Conservation (phyloP, 2,888 invertebrate genomes). For the Drosophila recens region DNA sequence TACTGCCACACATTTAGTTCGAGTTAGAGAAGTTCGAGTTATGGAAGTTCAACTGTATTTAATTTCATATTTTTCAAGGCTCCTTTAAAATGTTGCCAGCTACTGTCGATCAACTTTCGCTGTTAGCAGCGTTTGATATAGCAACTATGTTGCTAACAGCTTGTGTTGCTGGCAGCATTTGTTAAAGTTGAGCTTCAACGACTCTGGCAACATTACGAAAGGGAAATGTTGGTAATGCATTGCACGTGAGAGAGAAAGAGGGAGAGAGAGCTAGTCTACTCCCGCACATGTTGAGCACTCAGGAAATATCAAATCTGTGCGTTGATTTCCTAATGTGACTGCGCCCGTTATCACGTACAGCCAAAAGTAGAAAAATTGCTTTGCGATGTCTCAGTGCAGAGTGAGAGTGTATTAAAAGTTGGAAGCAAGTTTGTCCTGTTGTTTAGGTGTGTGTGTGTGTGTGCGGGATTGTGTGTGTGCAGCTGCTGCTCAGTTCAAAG, state of each 20-base stretch:
- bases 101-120: background rate
- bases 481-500: slow-evolving; percentile 7
- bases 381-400: slow-evolving; percentile 8
- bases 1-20: no score
- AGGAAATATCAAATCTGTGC: slow-evolving; percentile 56
- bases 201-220: slow-evolving; percentile 4
- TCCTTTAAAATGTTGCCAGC: background rate
- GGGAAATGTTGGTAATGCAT: slow-evolving; percentile 31
- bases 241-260: slow-evolving; percentile 8
- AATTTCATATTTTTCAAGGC: background rate
- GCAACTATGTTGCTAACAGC: background rate
- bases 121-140: background rate
- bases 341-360: slow-evolving; percentile 54
- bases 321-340: slow-evolving; percentile 39
- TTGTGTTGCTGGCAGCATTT: background rate
- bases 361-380: background rate
- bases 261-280: background rate
- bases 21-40: no score
- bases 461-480: background rate
- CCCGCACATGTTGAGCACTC: slow-evolving; percentile 6
- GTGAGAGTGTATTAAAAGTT: slow-evolving; percentile 6
- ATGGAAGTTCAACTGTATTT: no score
- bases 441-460: background rate
- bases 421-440: slow-evolving; percentile 11
- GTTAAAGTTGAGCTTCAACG: background rate